phyloP scores from a whole-genome alignment of 2,888 invertebrate species.

The Stenolophus ochropezus region DNA sequence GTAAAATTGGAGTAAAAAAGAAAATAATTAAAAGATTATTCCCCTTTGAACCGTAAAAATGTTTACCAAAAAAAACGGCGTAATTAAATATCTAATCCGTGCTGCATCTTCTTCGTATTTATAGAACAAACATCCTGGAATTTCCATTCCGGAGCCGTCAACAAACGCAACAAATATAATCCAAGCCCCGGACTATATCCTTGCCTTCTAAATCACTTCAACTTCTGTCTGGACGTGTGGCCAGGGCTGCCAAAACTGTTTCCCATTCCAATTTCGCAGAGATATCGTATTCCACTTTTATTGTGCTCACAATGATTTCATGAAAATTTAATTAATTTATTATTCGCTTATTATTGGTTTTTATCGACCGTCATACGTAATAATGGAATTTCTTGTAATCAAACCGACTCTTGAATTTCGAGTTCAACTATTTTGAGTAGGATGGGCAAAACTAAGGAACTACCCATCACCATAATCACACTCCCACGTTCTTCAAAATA shows the following conservation, averaged over 20 bases:
- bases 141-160: constrained; percentile 18
- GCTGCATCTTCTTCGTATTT: constrained; percentile 7
- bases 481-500: too few species aligned
- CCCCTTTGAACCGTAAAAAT: constrained; percentile 10
- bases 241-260: not conserved
- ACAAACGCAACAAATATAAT: constrained; percentile 21
- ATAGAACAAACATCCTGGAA: constrained; percentile 9
- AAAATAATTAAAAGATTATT: constrained; percentile 16
- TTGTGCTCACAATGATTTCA: too few species aligned
- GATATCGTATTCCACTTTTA: too few species aligned
- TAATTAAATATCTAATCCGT: constrained; percentile 16
- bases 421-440: too few species aligned
- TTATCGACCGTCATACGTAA: too few species aligned
- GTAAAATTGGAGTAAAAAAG: not conserved
- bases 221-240: constrained; percentile 10
- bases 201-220: constrained; percentile 19
- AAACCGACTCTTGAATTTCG: too few species aligned
- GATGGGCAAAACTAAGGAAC: too few species aligned
- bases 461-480: too few species aligned
- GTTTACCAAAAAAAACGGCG: not conserved
- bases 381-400: too few species aligned
- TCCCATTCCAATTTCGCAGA: too few species aligned
- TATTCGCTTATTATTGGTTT: too few species aligned
- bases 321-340: too few species aligned
- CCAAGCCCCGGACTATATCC: not conserved